Evolutionary conservation across 1,140 invertebrate species (phyloP).

Genomic region (Leptopilina boulardi): DNA sequence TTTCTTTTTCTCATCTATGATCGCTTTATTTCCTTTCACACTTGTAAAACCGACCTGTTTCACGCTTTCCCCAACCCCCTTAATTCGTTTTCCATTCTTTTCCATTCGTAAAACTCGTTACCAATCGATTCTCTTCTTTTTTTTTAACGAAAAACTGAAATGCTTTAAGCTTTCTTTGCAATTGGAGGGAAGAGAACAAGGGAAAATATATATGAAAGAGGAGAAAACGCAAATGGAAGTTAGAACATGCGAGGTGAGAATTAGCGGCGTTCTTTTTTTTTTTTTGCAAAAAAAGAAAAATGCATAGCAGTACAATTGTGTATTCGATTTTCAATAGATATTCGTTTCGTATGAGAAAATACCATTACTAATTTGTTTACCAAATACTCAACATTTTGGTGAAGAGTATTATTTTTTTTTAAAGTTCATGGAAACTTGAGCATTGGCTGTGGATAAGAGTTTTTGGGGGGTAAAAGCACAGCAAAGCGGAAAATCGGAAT

Average conservation of each 20-base stretch:
- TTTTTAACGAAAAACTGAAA: conserved; percentile 27
- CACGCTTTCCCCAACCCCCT: neutral
- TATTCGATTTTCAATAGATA: no score
- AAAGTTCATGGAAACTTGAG: neutral
- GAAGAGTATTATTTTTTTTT: no score
- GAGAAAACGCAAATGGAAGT: neutral
- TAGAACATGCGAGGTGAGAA: neutral
- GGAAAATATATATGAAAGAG: neutral
- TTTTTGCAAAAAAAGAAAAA: neutral
- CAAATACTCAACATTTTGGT: neutral
- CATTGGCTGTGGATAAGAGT: conserved; percentile 15
- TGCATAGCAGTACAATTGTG: no score
- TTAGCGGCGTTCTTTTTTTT: neutral
- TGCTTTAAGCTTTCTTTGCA: neutral
- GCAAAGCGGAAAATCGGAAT: conserved; percentile 51
- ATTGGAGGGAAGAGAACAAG: neutral
- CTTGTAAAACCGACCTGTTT: neutral
- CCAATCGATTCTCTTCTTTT: conserved; percentile 19
- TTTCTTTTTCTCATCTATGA: conserved; percentile 24
- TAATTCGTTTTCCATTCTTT: conserved; percentile 23
- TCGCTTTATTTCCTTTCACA: conserved; percentile 25
- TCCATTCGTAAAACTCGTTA: conserved; percentile 25
- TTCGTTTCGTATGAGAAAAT: no score
- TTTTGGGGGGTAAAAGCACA: conserved; percentile 36
- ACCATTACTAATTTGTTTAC: no score